Base-by-base conservation (phyloP, 2,888 invertebrate species). In the Taphrorychus bicolor region DNA sequence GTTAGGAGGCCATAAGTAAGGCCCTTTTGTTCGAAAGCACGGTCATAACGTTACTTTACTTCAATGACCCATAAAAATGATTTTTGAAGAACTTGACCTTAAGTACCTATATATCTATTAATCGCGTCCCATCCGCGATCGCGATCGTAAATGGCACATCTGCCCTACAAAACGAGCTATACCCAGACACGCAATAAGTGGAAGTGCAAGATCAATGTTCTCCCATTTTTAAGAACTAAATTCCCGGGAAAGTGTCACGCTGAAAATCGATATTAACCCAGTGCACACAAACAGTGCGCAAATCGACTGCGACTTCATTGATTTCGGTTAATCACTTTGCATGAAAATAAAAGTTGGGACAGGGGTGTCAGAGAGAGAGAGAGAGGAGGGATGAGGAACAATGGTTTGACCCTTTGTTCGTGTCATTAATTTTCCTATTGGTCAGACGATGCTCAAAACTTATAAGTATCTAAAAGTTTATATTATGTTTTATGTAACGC, bases 241-340 rank as follows among this genome's bases (percentile, higher is more conserved):
- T 49, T 19, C 41, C 62, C 62, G 56, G 62, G 62, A 57, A 62
- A 61, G 48, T 32, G 53, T 56, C 14, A 17, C 48, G 32, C 9
- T 18, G 23, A 5, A 0, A 40, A 62, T 56, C 62, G 49, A 62
- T 57, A 3, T 17, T 17, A 21, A n/a, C 52, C 23, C 42, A 42
- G 53, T 60, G 61, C 61, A 17, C 53, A 61, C 45, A 22, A 54
- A 54, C 24, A 14, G 40, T 42, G 54, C 61, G 61, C 61, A 61
- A 23, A 45, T 32, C 49, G 40, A 32, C 32, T 61, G 49, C 53
- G 52, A 51, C 9, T 22, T 45, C 18, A 4, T 18, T 11, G 22
- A 11, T 22, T 42, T 41, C 22, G 42, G 41, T 53, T 16, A 17
- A 60, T 52, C 18, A 18, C 19, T 23, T 9, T 21, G 24, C n/a